A percentile compares a stretch with the other conserved stretches of the same genome.
Evolutionary conservation across 2,888 invertebrate genomes (phyloP).

Genomic region (Allacma fusca): DNA sequence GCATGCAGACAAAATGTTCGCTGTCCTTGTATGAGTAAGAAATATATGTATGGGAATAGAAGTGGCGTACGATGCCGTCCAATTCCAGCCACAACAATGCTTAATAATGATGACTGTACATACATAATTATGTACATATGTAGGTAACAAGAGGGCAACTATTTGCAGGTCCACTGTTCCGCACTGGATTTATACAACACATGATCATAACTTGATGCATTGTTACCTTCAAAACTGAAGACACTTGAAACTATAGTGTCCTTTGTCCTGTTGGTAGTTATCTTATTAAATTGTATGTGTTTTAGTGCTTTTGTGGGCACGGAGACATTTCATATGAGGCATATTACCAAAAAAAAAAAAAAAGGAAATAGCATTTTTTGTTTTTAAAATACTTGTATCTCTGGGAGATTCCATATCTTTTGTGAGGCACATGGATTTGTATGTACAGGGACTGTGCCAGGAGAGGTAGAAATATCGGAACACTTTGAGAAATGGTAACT

Average conservation of each 20-base stretch:
- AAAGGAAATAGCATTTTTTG: not conserved
- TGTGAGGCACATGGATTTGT: slow-evolving; percentile 19
- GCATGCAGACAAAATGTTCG: not conserved
- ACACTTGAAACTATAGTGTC: too few relatives aligned
- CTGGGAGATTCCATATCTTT: too few relatives aligned
- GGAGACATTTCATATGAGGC: too few relatives aligned
- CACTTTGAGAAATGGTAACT: slow-evolving; percentile 4
- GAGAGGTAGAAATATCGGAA: too few relatives aligned
- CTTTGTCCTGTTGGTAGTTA: too few relatives aligned
- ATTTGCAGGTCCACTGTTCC: not conserved
- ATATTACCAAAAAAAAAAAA: not conserved
- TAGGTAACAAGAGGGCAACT: not conserved
- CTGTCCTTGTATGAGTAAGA: not conserved
- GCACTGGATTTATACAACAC: too few relatives aligned
- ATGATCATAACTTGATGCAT: too few relatives aligned
- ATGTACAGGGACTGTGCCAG: not conserved
- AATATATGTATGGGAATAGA: not conserved
- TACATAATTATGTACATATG: too few relatives aligned
- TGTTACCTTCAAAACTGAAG: too few relatives aligned
- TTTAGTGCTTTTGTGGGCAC: too few relatives aligned
- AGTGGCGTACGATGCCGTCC: not conserved
- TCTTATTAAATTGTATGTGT: too few relatives aligned
- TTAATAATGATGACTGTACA: not conserved
- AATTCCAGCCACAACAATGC: not conserved
- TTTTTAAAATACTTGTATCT: slow-evolving; percentile 1